These are phyloP conservation scores for Frieseomelitta varia DNA, from an alignment of 1,140 invertebrate species.

Conservation along the genomic window DNA sequence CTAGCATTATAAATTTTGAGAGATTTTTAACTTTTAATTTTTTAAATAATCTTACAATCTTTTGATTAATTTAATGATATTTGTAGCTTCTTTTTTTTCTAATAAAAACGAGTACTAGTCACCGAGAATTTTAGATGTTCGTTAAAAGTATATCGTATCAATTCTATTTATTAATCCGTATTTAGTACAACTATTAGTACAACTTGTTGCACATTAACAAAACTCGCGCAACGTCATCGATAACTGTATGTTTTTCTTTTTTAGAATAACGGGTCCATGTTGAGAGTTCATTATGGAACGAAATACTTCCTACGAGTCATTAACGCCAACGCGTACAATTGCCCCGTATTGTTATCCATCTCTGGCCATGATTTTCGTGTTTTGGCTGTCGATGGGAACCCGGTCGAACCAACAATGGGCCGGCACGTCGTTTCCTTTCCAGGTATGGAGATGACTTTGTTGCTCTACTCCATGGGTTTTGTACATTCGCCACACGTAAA, in stretches of 20 bases:
- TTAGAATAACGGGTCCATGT: conserved; percentile 11
- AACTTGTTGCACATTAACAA: neutral
- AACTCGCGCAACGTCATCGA: neutral
- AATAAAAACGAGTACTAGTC: neutral
- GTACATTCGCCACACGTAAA: conserved; percentile 42
- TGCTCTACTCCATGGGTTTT: neutral
- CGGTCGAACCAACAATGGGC: conserved; percentile 81
- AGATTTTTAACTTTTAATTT: neutral
- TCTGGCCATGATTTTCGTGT: conserved; percentile 82
- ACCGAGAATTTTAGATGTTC: neutral
- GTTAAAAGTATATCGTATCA: neutral
- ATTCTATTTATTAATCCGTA: neutral
- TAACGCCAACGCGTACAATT: conserved; percentile 73
- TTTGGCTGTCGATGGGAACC: conserved; percentile 82
- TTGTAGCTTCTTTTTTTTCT: neutral
- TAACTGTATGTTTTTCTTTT: conserved; percentile 17
- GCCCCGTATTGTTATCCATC: conserved; percentile 83
- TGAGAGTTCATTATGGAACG: conserved; percentile 52
- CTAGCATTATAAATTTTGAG: neutral
- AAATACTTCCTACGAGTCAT: conserved; percentile 65
- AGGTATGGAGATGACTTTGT: conserved; percentile 55
- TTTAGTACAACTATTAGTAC: too few relatives aligned
- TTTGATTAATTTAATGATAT: neutral
- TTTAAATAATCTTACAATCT: neutral
- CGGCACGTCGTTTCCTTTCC: conserved; percentile 73